Conservation (phyloP, 2,113 vertebrate genomes). For the Myotis lucifugus region DNA sequence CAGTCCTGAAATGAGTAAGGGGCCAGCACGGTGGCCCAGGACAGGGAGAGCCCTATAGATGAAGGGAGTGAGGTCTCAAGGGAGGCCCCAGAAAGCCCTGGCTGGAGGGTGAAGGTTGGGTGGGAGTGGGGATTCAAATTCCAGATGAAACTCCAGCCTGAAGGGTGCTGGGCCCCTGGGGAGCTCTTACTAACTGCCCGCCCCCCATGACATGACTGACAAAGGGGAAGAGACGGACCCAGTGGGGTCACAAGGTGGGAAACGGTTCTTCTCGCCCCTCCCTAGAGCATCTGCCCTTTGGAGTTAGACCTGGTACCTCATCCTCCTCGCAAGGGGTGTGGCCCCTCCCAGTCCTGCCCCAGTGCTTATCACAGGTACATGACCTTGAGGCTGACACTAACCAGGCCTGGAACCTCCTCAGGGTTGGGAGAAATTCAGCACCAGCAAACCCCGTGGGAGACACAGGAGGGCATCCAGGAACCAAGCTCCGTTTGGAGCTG, state of each 20-base stretch:
- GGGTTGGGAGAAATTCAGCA: slow-evolving; percentile 85
- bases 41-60: neutral
- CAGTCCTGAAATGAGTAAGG: neutral
- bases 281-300: neutral
- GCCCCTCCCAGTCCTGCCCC: neutral
- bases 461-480: neutral
- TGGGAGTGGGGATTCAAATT: slow-evolving; percentile 69
- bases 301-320: neutral
- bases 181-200: too few species aligned
- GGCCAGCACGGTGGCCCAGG: neutral
- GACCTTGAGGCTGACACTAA: slow-evolving; percentile 74
- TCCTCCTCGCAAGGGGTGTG: neutral
- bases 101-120: neutral
- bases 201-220: too few species aligned
- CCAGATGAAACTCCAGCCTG: neutral
- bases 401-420: slow-evolving; percentile 85
- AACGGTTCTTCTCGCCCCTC: neutral
- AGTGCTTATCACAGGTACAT: rapidly evolving
- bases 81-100: neutral
- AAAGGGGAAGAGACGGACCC: too few species aligned
- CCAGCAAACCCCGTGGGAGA: slow-evolving; percentile 22
- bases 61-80: neutral
- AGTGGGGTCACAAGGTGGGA: neutral
- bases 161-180: too few species aligned
- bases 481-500: neutral